A percentile compares a stretch with the other conserved stretches of the same genome.
phyloP scores from a whole-genome alignment of 2,888 invertebrate genomes.

The Platypus cylindrus region DNA sequence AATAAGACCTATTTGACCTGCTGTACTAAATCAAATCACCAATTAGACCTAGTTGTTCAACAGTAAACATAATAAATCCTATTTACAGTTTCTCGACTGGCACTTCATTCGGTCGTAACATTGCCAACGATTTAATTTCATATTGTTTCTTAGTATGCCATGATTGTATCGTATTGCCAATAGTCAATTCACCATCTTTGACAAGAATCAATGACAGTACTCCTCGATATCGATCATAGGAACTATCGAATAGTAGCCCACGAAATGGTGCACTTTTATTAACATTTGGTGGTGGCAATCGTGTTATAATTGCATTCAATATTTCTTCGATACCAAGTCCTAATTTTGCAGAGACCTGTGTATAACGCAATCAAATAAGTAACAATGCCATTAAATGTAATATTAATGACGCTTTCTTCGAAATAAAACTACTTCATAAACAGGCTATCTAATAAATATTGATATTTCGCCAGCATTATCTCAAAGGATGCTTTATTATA shows the following conservation, averaged over 20 bases:
- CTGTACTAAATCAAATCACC: conserved; percentile 37
- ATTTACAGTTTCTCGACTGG: conserved; percentile 49
- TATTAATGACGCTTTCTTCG: too few species aligned
- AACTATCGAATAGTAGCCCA: conserved; percentile 85
- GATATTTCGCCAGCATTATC: too few species aligned
- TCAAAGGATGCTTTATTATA: neutral
- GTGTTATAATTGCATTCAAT: conserved; percentile 62
- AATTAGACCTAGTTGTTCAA: neutral
- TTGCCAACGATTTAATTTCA: conserved; percentile 62
- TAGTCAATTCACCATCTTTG: conserved; percentile 57
- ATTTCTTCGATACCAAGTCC: conserved; percentile 74
- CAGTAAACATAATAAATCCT: conserved; percentile 6
- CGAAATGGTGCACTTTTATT: conserved; percentile 49
- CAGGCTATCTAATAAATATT: too few species aligned
- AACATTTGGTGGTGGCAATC: conserved; percentile 62
- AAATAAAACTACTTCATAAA: too few species aligned
- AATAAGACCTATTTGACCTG: conserved; percentile 90
- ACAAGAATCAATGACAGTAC: conserved; percentile 66
- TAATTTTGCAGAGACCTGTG: conserved; percentile 87
- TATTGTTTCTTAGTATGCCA: conserved; percentile 60
- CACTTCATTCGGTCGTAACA: conserved; percentile 67
- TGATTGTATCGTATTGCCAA: conserved; percentile 67
- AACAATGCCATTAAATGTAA: too few species aligned
- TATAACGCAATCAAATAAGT: too few species aligned
- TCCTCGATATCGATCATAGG: conserved; percentile 82